Evolutionary conservation across 2,797 vertebrate species (phyloP).

Genomic region (Nasua narica): DNA sequence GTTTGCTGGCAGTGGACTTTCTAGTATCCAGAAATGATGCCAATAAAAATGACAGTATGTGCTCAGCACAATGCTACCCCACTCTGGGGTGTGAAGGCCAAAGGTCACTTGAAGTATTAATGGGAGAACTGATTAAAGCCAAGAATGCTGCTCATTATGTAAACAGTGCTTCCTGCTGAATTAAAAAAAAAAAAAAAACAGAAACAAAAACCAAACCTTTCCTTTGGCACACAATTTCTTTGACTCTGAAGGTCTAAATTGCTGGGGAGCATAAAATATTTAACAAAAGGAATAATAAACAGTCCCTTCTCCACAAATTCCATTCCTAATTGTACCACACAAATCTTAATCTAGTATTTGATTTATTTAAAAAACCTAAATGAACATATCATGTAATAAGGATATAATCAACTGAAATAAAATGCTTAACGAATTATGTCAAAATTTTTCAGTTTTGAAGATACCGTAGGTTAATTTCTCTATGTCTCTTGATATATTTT

Average conservation of each 20-base stretch:
- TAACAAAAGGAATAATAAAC: slow-evolving; percentile 42
- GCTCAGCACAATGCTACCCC: slow-evolving; percentile 80
- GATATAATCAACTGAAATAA: background rate
- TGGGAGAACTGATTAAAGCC: slow-evolving; percentile 79
- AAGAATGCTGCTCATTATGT: slow-evolving; percentile 70
- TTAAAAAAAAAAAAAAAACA: slow-evolving; percentile 27
- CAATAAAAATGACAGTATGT: slow-evolving; percentile 82
- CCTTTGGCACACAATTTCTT: slow-evolving; percentile 52
- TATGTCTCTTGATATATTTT: background rate
- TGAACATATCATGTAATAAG: background rate
- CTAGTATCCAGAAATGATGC: slow-evolving; percentile 79
- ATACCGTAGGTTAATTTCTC: background rate
- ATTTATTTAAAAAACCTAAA: slow-evolving; percentile 3
- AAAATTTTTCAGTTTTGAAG: slow-evolving; percentile 24
- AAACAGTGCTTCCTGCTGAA: slow-evolving; percentile 78
- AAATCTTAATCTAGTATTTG: slow-evolving; percentile 1
- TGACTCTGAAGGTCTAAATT: background rate
- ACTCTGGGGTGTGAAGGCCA: slow-evolving; percentile 70
- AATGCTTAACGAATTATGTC: background rate
- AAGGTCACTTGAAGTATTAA: slow-evolving; percentile 81
- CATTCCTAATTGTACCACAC: background rate
- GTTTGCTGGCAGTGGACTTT: slow-evolving; percentile 77
- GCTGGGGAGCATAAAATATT: slow-evolving; percentile 44
- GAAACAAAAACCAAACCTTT: background rate
- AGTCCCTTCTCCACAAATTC: slow-evolving; percentile 10